A percentile compares a stretch with the other conserved stretches of the same genome.
phyloP scores from a whole-genome alignment of 1,140 invertebrate genomes.

The Solenopsis invicta region DNA sequence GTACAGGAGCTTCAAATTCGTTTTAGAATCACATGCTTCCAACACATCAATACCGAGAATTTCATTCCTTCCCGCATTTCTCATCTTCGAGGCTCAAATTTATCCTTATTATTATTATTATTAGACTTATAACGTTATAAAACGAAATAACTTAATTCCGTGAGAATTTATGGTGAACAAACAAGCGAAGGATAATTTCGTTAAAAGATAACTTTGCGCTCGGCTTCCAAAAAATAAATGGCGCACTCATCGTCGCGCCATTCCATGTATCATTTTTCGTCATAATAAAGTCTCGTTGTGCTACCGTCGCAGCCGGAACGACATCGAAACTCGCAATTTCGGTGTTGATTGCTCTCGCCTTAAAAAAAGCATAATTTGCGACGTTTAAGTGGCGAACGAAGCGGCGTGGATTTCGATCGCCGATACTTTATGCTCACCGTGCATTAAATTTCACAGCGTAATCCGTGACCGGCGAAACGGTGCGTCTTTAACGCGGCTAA shows the following conservation, averaged over 20 bases:
- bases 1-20: constrained; percentile 34
- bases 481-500: constrained; percentile 32
- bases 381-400: constrained; percentile 21
- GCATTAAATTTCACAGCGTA: constrained; percentile 31
- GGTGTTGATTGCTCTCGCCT: background rate
- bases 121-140: background rate
- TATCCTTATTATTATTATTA: background rate
- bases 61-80: background rate
- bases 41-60: constrained; percentile 22
- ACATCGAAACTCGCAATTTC: background rate
- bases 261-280: background rate
- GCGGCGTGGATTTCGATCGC: constrained; percentile 23
- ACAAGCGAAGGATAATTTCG: constrained; percentile 14
- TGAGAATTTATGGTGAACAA: constrained; percentile 16
- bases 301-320: background rate
- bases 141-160: constrained; percentile 8
- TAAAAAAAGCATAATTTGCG: constrained; percentile 58
- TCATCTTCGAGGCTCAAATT: background rate
- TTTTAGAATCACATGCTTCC: constrained; percentile 33
- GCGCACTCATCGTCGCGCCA: background rate
- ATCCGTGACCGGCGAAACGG: background rate
- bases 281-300: constrained; percentile 1
- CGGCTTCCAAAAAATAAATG: background rate
- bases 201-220: background rate
- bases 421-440: constrained; percentile 34